A percentile compares a stretch with the other conserved stretches of the same genome.
phyloP scores from a whole-genome alignment of 2,113 vertebrate genomes.

The Notarius lentiginosus region DNA sequence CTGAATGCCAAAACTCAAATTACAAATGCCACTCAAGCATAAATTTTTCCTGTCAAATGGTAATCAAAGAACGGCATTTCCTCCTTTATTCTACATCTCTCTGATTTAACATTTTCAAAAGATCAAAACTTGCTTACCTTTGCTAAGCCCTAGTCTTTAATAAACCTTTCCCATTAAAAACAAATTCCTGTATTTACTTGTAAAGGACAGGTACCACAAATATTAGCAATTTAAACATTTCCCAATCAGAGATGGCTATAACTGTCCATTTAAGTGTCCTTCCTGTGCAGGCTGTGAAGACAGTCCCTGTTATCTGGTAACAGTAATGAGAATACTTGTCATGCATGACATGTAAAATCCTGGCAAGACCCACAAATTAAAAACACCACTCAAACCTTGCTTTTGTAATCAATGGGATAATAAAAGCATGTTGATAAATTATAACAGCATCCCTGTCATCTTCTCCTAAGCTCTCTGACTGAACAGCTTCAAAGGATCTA shows the following conservation, averaged over 20 bases:
- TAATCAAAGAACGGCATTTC: not conserved
- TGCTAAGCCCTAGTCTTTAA: not conserved
- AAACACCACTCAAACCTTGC: constrained; percentile 21
- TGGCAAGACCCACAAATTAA: constrained; percentile 34
- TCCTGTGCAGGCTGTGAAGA: not conserved
- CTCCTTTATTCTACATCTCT: not conserved
- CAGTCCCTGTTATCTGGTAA: constrained; percentile 13
- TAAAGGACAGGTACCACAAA: not conserved
- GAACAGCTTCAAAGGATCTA: constrained; percentile 70
- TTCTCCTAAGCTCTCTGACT: constrained; percentile 55
- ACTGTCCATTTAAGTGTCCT: not conserved
- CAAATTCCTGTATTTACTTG: not conserved
- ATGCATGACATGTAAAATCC: not conserved
- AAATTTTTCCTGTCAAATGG: not conserved
- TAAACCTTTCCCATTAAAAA: not conserved
- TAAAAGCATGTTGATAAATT: constrained; percentile 43
- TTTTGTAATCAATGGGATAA: constrained; percentile 33
- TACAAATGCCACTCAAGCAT: not conserved
- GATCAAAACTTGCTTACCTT: not conserved
- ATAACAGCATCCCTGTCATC: not conserved
- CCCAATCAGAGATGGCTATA: not conserved
- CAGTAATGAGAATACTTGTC: constrained; percentile 10
- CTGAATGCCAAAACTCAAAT: not conserved
- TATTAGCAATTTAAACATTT: not conserved
- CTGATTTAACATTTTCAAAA: not conserved